Conservation (phyloP, 2,113 vertebrate genomes). For the Gila orcuttii region DNA sequence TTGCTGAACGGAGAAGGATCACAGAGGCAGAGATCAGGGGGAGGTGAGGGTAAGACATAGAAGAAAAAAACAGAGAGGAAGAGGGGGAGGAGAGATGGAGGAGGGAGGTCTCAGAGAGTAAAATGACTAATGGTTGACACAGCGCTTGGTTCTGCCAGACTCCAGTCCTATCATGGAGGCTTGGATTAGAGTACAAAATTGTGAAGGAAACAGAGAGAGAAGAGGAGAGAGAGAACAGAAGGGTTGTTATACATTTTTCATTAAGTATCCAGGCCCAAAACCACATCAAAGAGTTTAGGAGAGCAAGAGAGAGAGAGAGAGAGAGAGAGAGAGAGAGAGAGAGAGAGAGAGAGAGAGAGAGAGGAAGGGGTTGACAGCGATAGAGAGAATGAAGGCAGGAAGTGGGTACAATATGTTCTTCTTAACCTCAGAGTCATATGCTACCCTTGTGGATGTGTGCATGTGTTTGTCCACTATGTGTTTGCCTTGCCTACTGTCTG, state of each 20-base stretch:
- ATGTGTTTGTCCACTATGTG: constrained; percentile 57
- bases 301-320: background rate
- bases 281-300: constrained; percentile 72
- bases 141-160: constrained; percentile 48
- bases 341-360: background rate
- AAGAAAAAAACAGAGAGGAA: constrained; percentile 34
- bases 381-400: constrained; percentile 51
- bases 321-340: constrained; percentile 36
- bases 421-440: constrained; percentile 77
- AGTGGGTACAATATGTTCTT: constrained; percentile 78
- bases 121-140: constrained; percentile 47
- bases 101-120: constrained; percentile 25
- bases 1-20: constrained; percentile 23
- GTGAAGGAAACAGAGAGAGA: constrained; percentile 30
- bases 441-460: constrained; percentile 52
- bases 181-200: constrained; percentile 49
- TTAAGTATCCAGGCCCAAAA: constrained; percentile 80
- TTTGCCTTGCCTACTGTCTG: constrained; percentile 60
- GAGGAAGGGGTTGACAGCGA: background rate
- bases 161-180: constrained; percentile 59
- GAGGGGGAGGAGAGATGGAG: background rate
- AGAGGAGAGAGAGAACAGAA: constrained; percentile 55
- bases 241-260: constrained; percentile 83
- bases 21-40: constrained; percentile 62
- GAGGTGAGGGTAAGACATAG: constrained; percentile 46